phyloP scores from a whole-genome alignment of 2,113 vertebrate genomes.

The Pipra filicauda region DNA sequence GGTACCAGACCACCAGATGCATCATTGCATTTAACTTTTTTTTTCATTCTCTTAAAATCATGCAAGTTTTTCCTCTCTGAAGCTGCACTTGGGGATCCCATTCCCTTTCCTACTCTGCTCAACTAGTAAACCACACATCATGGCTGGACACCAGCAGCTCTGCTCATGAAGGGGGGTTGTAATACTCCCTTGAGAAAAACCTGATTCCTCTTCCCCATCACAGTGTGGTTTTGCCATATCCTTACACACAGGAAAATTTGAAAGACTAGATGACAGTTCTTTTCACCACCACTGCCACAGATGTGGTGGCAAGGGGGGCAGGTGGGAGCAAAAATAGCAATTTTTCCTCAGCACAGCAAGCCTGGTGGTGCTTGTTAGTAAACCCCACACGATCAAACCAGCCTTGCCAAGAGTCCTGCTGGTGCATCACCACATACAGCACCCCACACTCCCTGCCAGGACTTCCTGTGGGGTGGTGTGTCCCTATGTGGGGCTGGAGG shows the following conservation, averaged over 20 bases:
- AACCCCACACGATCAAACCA: neutral
- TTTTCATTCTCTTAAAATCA: neutral
- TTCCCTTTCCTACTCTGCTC: neutral
- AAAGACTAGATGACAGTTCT: rapidly evolving
- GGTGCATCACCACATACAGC: rapidly evolving
- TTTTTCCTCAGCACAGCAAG: neutral
- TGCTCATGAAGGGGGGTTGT: neutral
- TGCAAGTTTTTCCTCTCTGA: neutral
- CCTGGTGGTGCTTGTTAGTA: neutral
- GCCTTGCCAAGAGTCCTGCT: neutral
- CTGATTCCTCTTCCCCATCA: neutral
- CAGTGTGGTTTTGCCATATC: neutral
- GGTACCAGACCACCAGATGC: neutral
- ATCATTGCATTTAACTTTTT: neutral
- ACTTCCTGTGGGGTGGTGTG: neutral
- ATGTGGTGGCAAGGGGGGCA: neutral
- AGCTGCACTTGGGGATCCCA: neutral
- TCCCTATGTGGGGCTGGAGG: rapidly evolving
- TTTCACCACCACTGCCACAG: neutral
- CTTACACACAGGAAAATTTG: rapidly evolving
- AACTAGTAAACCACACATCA: neutral
- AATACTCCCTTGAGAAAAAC: neutral
- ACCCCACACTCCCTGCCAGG: neutral
- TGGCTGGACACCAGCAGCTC: neutral
- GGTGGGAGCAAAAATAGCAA: neutral